These are phyloP conservation scores for Agrochola circellaris DNA, from an alignment of 2,888 invertebrate species.

Conservation along the genomic window DNA sequence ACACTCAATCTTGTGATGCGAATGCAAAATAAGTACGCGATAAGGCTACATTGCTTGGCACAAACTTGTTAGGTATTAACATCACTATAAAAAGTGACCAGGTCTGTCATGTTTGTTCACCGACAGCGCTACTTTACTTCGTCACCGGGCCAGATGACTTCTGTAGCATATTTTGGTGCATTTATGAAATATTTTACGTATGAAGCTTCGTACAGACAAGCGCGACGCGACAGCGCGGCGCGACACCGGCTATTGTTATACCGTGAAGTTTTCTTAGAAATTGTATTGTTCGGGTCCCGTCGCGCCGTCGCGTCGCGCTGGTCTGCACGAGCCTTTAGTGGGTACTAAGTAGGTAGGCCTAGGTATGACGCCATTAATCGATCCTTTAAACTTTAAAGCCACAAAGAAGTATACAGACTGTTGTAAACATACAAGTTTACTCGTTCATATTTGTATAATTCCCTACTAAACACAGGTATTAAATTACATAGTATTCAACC, in stretches of 20 bases:
- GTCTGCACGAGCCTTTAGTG: no score
- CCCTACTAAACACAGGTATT: conserved; percentile 13
- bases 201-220: no score
- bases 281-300: no score
- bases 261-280: no score
- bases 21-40: no score
- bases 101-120: background rate
- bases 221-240: no score
- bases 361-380: background rate
- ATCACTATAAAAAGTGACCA: background rate
- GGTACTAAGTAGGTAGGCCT: background rate
- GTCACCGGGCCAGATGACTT: background rate
- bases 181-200: no score
- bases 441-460: conserved; percentile 29
- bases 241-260: no score
- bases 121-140: background rate
- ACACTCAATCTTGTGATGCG: background rate
- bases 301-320: no score
- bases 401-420: background rate
- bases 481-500: conserved; percentile 24
- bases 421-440: conserved; percentile 19
- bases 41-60: background rate
- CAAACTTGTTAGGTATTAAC: no score
- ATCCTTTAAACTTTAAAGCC: conserved; percentile 2
- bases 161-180: background rate